Evolutionary conservation across 2,113 vertebrate species (phyloP).

Genomic region (Austrofundulus limnaeus): DNA sequence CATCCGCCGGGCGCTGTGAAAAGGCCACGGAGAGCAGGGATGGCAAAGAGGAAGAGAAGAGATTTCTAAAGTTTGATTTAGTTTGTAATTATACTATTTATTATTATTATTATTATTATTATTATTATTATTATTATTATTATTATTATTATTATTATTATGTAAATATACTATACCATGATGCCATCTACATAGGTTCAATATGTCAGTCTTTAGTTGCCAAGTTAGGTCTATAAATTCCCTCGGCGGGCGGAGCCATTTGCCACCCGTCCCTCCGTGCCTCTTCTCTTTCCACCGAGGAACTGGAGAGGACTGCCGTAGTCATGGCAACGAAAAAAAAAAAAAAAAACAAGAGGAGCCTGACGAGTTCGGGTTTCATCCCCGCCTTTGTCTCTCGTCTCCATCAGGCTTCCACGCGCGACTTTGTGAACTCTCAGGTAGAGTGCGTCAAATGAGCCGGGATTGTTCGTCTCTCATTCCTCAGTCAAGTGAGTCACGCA

Average conservation of each 20-base stretch:
- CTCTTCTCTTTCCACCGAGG: not conserved
- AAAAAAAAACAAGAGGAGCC: too few species aligned
- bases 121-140: too few species aligned
- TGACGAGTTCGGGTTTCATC: constrained; percentile 63
- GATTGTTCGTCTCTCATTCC: constrained; percentile 31
- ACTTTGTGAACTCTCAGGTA: constrained; percentile 34
- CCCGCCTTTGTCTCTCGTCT: constrained; percentile 58
- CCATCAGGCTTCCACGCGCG: constrained; percentile 52
- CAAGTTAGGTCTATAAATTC: constrained; percentile 41
- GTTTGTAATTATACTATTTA: too few species aligned
- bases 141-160: too few species aligned
- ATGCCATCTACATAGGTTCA: constrained; percentile 10
- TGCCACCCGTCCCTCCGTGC: constrained; percentile 37
- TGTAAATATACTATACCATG: too few species aligned
- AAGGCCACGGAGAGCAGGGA: constrained; percentile 21
- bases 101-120: too few species aligned
- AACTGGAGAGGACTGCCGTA: constrained; percentile 39
- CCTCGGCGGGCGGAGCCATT: constrained; percentile 51
- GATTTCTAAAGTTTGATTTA: not conserved
- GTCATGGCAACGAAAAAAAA: constrained; percentile 58
- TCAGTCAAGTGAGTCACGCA: constrained; percentile 25
- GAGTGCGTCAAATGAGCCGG: constrained; percentile 27
- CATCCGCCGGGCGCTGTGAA: constrained; percentile 22
- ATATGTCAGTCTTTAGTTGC: constrained; percentile 32
- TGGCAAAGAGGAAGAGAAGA: not conserved